Evolutionary conservation across 2,888 invertebrate genomes (phyloP), one percentile per base, ranked within the genome.

Genomic region (Microchrysa polita): DNA sequence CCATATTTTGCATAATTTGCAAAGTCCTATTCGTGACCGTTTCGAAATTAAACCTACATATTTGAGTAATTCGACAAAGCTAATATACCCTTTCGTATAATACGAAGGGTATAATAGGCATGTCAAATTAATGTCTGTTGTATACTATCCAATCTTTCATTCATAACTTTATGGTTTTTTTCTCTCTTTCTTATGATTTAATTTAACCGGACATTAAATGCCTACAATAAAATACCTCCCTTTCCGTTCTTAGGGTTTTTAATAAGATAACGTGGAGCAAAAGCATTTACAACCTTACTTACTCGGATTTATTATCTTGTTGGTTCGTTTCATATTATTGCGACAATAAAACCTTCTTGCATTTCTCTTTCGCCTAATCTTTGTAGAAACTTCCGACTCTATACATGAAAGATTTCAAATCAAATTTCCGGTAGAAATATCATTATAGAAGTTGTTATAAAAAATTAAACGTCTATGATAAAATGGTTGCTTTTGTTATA

Each of bases 291-390:
- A 5, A 5, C 40, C n/a, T n/a, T 16, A 40, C 16, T 40, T 14
- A n/a, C 40, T n/a, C n/a, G n/a, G n/a, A n/a, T n/a, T 61, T 61
- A 61, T 61, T 61, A 61, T 61, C 61, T 61, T 61, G 16, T 40
- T 40, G 42, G n/a, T 61, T n/a, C 18, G 40, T 61, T 61, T 61
- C 34, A 40, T 40, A 40, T 61, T 61, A 61, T 61, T 40, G 61
- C 42, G 1, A 16, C 4, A 14, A 42, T 61, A 61, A 61, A 61
- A 61, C 40, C 16, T 59, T 23, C 59, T 23, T 23, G 14, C n/a
- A 23, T 59, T 34, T 16, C 10, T 10, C 55, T 61, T 34, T 12
- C 34, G 27, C n/a, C n/a, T n/a, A n/a, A n/a, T n/a, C n/a, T n/a
- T n/a, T 34, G 40, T 18, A 40, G 10, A 61, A 5, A 40, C 40